Base-by-base conservation (phyloP, 2,113 vertebrate genomes). In the Bufo gargarizans region DNA sequence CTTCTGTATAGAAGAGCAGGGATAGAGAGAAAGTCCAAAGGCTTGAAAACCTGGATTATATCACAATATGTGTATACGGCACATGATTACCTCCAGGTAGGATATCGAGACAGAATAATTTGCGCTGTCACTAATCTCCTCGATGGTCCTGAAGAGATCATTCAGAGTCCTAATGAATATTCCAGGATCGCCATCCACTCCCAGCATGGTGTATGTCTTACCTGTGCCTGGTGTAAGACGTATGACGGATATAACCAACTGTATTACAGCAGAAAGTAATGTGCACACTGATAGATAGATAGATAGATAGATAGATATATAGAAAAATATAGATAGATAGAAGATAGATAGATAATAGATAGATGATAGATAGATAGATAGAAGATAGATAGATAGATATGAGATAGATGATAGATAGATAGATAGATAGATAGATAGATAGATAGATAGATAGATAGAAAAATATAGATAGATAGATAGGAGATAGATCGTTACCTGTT, bases 201-300 rank as follows among this genome's bases (percentile, higher is more conserved):
- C 93, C 20, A 96, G 91, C 95, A 96, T 94, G 0, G 91, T 95
- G 81, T 93, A 91, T 0, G 91, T 95, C 90, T 95, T 95, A 71
- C 92, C 94, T 1, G 92, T 83, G 0, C 94, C 93, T 95, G 88
- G 1, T 61, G 53, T 33, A 71, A 72, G 45, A 53, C 13, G 45
- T 14, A 69, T 72, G 43, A 45, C 69, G 45, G 13, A 22, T 0
- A 22, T n/a, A 9, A 67, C 22, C 63, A 65, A 65, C 20, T 7
- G 63, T 19, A 14, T 17, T n/a, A 20, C 6, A 65, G 7, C 17
- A 20, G 61, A 3, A n/a, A 20, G 61, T 7, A 65, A 33, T 33
- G 33, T 33, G 33, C 33, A 33, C 33, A 33, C 33, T 33, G 33
- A 33, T 33, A 33, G 33, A 33, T 33, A 33, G 33, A 33, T 33